phyloP scores from a whole-genome alignment of 2,888 invertebrate species.

The Sarcophaga caerulescens region DNA sequence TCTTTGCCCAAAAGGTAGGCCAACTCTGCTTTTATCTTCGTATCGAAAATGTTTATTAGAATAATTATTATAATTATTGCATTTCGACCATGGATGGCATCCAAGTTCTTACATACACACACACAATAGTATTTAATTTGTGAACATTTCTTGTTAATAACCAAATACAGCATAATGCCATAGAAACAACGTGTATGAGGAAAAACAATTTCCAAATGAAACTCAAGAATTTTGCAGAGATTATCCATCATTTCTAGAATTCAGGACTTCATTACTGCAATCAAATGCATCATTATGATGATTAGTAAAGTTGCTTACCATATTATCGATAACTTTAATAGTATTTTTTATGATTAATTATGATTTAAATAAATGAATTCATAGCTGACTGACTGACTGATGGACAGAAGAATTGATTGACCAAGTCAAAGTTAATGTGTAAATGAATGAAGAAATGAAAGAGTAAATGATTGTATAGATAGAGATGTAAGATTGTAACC shows the following conservation, averaged over 20 bases:
- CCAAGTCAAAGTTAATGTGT: background rate
- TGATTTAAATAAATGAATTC: slow-evolving; percentile 41
- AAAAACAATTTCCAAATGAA: slow-evolving; percentile 39
- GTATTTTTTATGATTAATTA: background rate
- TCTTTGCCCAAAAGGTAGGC: background rate
- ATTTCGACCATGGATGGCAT: slow-evolving; percentile 27
- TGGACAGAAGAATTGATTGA: too few relatives aligned
- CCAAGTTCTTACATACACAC: background rate
- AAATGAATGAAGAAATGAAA: slow-evolving; percentile 2
- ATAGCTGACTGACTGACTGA: background rate
- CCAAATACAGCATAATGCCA: slow-evolving; percentile 25
- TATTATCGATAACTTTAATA: background rate
- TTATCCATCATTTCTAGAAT: slow-evolving; percentile 38
- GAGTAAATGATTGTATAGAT: background rate
- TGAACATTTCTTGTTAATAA: slow-evolving; percentile 57
- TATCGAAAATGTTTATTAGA: slow-evolving; percentile 21
- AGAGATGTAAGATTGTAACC: background rate
- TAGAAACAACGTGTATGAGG: background rate
- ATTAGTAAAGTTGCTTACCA: background rate
- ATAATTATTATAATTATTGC: slow-evolving; percentile 33
- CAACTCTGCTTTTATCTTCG: slow-evolving; percentile 1
- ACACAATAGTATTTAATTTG: slow-evolving; percentile 52
- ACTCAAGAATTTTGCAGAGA: slow-evolving; percentile 49
- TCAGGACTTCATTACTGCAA: slow-evolving; percentile 34
- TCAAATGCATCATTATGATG: slow-evolving; percentile 5